Base-by-base conservation (phyloP, 2,888 invertebrate species). In the Oxycera nigricornis region DNA sequence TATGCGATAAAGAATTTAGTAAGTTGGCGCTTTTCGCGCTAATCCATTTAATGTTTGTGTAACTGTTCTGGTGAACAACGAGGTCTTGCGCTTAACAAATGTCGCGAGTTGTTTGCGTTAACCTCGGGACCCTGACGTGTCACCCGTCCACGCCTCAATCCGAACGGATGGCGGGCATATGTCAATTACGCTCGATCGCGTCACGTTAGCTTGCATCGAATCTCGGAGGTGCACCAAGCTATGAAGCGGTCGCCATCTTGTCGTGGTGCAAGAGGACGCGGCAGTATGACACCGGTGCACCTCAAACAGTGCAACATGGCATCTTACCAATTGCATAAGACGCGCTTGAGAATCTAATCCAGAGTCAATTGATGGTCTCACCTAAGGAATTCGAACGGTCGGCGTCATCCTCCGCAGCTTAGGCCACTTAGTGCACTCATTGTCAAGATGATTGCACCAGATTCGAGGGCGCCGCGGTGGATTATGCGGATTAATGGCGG, bases 21-120 rank as follows among this genome's bases (percentile, higher is more conserved):
- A 9, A 41, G 24, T 46, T 67, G 39, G 39, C 41, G 17, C 24
- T 67, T 41, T 67, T 67, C 41, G 41, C 24, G 31, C 41, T 67
- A 67, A 67, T 67, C 67, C 67, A 41, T 41, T 46, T 67, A 46
- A 41, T 67, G 41, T 67, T 67, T 39, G 22, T 20, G 26, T 67
- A 67, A 67, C 67, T 67, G 67, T 67, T 67, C n/a, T 41, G 46
- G 67, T 17, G 24, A 20, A 28, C 24, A 6, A 55, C 4, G 17
- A 50, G 50, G 17, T 50, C 50, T 50, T 22, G 22, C 11, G 55
- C 24, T 55, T 55, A 59, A 59, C 9, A 59, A 14, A 28, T 28
- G n/a, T 22, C n/a, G 30, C 30, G 1, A 14, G 59, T 11, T 14
- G n/a, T 14, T 50, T 50, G 50, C 14, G 2, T 9, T 2, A 59